Conservation (phyloP, 35 echinoderm and acorn worm species). For the Eucidaris tribuloides region DNA sequence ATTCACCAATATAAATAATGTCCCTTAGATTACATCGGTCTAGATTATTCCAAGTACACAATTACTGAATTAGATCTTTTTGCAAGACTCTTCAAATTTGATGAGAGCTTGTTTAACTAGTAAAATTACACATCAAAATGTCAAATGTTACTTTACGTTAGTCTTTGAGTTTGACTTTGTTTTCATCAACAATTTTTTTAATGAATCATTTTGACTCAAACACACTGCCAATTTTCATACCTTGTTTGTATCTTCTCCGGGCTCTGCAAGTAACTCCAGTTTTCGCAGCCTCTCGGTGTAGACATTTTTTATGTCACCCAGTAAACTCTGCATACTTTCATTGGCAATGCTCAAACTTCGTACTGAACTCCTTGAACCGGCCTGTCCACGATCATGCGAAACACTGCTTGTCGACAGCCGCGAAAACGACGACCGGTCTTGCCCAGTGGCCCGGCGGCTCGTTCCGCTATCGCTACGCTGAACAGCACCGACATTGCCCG, state of each 20-base stretch:
- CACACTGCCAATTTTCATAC: no score
- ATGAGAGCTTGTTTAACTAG: no score
- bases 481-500: neutral
- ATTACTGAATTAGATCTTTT: no score
- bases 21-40: no score
- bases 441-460: neutral
- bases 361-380: constrained; percentile 2
- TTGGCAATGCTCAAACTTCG: constrained; percentile 20
- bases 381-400: neutral
- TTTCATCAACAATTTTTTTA: no score
- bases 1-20: no score
- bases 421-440: neutral
- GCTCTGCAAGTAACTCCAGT: neutral
- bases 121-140: no score
- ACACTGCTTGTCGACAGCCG: neutral
- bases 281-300: constrained; percentile 9
- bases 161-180: no score
- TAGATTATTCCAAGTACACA: no score
- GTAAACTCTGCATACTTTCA: constrained; percentile 14
- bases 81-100: no score
- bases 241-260: neutral
- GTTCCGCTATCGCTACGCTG: neutral
- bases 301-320: constrained; percentile 18
- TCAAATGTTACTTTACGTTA: no score
- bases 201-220: no score